These are phyloP conservation scores for Chiridota heheva DNA, from an alignment of 35 echinoderm and acorn worm genomes.

Conservation along the genomic window DNA sequence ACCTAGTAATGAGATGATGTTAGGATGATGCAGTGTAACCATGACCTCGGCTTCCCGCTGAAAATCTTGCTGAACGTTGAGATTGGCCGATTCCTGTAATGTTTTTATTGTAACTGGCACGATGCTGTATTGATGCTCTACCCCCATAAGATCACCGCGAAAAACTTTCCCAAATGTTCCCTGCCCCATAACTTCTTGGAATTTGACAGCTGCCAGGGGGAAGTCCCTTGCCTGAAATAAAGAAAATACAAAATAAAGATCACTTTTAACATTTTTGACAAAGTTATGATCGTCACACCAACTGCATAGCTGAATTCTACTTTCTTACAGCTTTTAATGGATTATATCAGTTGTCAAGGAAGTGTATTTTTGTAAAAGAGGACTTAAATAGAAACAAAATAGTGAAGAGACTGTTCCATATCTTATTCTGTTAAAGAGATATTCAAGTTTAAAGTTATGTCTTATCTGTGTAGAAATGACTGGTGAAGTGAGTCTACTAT, in stretches of 20 bases:
- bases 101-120: slow-evolving; percentile 87
- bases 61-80: slow-evolving; percentile 83
- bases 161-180: slow-evolving; percentile 94
- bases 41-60: slow-evolving; percentile 74
- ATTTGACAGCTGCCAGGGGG: slow-evolving; percentile 84
- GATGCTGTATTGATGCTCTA: slow-evolving; percentile 81
- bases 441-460: too few species aligned
- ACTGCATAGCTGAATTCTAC: not conserved
- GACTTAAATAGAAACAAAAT: too few species aligned
- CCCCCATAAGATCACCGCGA: slow-evolving; percentile 81
- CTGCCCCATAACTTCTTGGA: slow-evolving; percentile 82
- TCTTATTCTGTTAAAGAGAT: too few species aligned
- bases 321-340: not conserved
- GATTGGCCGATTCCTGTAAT: slow-evolving; percentile 55
- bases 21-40: slow-evolving; percentile 80
- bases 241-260: slow-evolving; percentile 1
- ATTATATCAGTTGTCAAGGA: not conserved
- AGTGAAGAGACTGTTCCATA: too few species aligned
- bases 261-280: not conserved
- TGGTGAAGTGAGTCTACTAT: too few species aligned
- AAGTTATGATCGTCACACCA: not conserved
- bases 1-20: slow-evolving; percentile 89
- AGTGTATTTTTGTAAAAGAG: not conserved
- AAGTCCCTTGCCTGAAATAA: slow-evolving; percentile 64
- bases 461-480: too few species aligned